phyloP scores from a whole-genome alignment of 2,113 vertebrate species.

The Ophthalmotilapia sp. region DNA sequence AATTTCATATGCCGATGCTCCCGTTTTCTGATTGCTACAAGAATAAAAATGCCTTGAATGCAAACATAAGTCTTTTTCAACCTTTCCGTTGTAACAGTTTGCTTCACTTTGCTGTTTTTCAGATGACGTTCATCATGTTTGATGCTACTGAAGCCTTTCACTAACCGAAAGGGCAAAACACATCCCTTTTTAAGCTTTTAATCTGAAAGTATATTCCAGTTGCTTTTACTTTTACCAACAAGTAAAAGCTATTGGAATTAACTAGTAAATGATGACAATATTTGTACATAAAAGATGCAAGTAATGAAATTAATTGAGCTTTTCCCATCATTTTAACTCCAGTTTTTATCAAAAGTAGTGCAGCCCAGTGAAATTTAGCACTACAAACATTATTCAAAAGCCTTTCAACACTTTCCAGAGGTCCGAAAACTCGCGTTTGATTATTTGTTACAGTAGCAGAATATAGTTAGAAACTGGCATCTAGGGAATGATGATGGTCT shows the following conservation, averaged over 20 bases:
- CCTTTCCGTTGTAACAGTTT: background rate
- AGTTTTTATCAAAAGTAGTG: background rate
- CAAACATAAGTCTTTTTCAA: background rate
- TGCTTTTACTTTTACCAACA: background rate
- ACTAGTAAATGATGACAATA: background rate
- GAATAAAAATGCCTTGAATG: background rate
- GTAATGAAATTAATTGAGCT: background rate
- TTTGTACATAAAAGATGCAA: background rate
- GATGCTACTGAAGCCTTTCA: background rate
- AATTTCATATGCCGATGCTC: background rate
- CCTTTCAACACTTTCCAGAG: background rate
- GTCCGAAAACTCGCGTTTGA: accelerated
- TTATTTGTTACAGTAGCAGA: background rate
- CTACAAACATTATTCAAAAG: background rate
- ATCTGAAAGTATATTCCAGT: background rate
- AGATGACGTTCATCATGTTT: background rate
- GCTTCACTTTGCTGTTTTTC: background rate
- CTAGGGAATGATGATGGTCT: background rate
- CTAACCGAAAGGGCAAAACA: background rate
- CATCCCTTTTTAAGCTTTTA: background rate
- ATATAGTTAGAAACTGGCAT: background rate
- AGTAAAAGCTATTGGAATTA: background rate
- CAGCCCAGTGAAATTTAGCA: background rate
- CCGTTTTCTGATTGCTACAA: background rate
- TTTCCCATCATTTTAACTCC: background rate